These are phyloP conservation scores for Agrypnia vestita DNA, from an alignment of 1,140 invertebrate genomes.

Conservation along the genomic window DNA sequence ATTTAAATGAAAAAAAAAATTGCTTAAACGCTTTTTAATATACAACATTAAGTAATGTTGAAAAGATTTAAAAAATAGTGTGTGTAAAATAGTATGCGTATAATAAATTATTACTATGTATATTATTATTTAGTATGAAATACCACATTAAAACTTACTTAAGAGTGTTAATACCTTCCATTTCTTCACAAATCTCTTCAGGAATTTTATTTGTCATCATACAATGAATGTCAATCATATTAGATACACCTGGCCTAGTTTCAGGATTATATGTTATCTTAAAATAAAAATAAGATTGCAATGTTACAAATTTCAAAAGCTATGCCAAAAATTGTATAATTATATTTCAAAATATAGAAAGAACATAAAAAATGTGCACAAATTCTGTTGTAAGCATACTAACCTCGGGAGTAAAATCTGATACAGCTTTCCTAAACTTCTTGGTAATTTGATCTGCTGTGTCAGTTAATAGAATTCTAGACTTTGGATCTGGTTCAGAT, in stretches of 20 bases:
- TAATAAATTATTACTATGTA: no score
- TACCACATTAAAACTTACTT: slow-evolving; percentile 68
- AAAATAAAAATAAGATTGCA: slow-evolving; percentile 19
- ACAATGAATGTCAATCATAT: slow-evolving; percentile 90
- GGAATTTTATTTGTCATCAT: slow-evolving; percentile 80
- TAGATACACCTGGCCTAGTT: slow-evolving; percentile 88
- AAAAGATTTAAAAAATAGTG: no score
- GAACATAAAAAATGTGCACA: slow-evolving; percentile 12
- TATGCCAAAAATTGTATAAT: no score
- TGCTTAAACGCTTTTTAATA: no score
- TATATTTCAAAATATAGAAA: no score
- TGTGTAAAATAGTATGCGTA: no score
- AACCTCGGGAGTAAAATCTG: slow-evolving; percentile 88
- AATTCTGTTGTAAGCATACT: slow-evolving; percentile 25
- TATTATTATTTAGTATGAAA: background rate
- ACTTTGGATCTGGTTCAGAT: slow-evolving; percentile 86
- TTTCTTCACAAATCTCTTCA: slow-evolving; percentile 83
- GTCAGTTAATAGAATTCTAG: slow-evolving; percentile 88
- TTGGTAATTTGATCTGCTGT: slow-evolving; percentile 81
- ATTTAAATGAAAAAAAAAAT: no score
- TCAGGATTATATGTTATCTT: slow-evolving; percentile 86
- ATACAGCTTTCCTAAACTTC: slow-evolving; percentile 94
- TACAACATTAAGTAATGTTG: no score
- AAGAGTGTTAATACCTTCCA: slow-evolving; percentile 81
- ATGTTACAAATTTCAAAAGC: no score